Evolutionary conservation across 2,113 vertebrate genomes (phyloP).

Genomic region (Triplophysa dalaica): DNA sequence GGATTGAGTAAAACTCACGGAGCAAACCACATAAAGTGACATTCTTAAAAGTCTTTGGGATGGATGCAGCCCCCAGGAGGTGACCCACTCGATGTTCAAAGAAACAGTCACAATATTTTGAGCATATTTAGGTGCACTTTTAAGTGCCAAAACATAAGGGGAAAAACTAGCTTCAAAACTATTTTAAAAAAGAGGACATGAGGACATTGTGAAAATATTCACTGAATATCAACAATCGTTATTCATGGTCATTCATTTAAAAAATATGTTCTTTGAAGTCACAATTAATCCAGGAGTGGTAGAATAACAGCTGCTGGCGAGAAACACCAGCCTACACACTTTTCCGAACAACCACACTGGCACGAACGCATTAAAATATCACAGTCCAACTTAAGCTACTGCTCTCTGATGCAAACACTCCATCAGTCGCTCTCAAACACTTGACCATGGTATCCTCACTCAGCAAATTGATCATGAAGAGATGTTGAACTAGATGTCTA

Average conservation of each 20-base stretch:
- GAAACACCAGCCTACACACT: background rate
- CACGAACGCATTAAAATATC: constrained; percentile 12
- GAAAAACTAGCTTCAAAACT: too few relatives aligned
- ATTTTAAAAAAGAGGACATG: too few relatives aligned
- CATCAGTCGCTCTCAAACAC: background rate
- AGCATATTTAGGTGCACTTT: too few relatives aligned
- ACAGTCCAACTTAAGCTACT: background rate
- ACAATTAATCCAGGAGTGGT: background rate
- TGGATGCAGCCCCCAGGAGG: too few relatives aligned
- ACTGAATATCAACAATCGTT: background rate
- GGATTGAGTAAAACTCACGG: too few relatives aligned
- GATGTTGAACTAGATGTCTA: background rate
- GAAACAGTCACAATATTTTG: too few relatives aligned
- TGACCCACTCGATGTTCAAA: too few relatives aligned
- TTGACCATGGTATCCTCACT: constrained; percentile 16
- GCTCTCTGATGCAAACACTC: constrained; percentile 5
- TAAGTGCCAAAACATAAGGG: too few relatives aligned
- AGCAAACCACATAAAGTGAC: too few relatives aligned
- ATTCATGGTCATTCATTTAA: background rate
- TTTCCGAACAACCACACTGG: background rate
- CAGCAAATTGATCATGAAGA: background rate
- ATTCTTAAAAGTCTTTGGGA: too few relatives aligned
- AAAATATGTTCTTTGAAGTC: background rate
- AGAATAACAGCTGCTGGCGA: background rate
- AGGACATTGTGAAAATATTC: background rate